phyloP scores from a whole-genome alignment of 2,113 vertebrate species.

The Antennarius striatus region DNA sequence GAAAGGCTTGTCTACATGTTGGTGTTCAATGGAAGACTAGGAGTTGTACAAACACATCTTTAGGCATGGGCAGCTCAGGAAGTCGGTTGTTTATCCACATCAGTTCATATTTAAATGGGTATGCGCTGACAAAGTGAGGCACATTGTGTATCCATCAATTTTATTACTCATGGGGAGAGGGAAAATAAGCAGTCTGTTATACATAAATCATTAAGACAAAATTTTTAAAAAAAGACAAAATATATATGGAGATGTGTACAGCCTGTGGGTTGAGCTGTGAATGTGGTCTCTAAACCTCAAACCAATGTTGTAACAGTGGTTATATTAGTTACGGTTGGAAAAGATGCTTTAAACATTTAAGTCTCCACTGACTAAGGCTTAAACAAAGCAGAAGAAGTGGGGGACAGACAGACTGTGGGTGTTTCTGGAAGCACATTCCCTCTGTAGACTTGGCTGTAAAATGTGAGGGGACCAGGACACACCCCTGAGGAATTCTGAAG shows the following conservation, averaged over 20 bases:
- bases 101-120: conserved; percentile 72
- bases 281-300: conserved; percentile 61
- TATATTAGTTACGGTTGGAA: conserved; percentile 49
- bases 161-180: conserved; percentile 64
- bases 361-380: conserved; percentile 63
- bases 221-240: conserved; percentile 63
- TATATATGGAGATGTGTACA: conserved; percentile 40
- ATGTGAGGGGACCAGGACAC: conserved; percentile 72
- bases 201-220: conserved; percentile 74
- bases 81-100: conserved; percentile 74
- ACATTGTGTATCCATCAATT: conserved; percentile 71
- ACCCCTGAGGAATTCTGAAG: conserved; percentile 74
- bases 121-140: conserved; percentile 59
- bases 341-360: conserved; percentile 57
- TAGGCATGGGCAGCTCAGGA: conserved; percentile 57
- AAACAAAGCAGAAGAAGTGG: conserved; percentile 61
- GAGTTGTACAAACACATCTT: conserved; percentile 50
- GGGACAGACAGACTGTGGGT: conserved; percentile 55
- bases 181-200: conserved; percentile 70
- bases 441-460: conserved; percentile 76
- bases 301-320: conserved; percentile 28
- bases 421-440: conserved; percentile 69
- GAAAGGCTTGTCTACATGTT: conserved; percentile 49
- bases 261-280: conserved; percentile 44
- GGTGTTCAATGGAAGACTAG: conserved; percentile 13